A percentile compares a stretch with the other conserved stretches of the same genome.
These are phyloP conservation scores for Xanthorhoe spadicearia DNA, from an alignment of 2,888 invertebrate species.

Conservation along the genomic window DNA sequence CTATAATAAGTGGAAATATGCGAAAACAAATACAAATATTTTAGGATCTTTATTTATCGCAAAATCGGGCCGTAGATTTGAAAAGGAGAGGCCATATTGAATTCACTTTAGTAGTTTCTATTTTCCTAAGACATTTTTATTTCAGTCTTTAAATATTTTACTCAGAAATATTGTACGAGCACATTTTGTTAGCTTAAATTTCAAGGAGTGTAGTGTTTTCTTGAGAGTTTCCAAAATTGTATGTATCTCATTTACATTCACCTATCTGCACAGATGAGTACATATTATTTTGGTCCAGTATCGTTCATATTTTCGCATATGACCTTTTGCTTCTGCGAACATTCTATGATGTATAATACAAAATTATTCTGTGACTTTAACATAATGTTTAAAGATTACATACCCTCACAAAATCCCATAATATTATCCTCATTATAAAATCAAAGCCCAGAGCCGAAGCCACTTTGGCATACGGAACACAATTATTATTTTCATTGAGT, in stretches of 20 bases:
- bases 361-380: too few relatives aligned
- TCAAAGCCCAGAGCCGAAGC: conserved; percentile 4
- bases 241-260: too few relatives aligned
- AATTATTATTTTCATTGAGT: conserved; percentile 22
- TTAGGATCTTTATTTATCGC: conserved; percentile 42
- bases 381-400: too few relatives aligned
- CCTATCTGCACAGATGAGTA: not conserved
- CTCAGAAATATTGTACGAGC: not conserved
- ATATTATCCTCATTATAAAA: conserved; percentile 7
- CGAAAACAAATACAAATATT: conserved; percentile 37
- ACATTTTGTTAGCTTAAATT: not conserved
- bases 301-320: too few relatives aligned
- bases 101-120: conserved; percentile 22
- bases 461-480: conserved; percentile 14
- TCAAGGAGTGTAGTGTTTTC: not conserved
- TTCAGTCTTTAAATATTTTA: conserved; percentile 21
- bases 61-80: conserved; percentile 39
- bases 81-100: conserved; percentile 38
- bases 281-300: too few relatives aligned
- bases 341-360: too few relatives aligned
- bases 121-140: conserved; percentile 30
- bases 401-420: not conserved
- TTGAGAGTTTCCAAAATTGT: too few relatives aligned
- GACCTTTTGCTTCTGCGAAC: too few relatives aligned
- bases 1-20: conserved; percentile 26